Base-by-base conservation (phyloP, 1,140 invertebrate genomes). In the Hylaeus volcanicus region DNA sequence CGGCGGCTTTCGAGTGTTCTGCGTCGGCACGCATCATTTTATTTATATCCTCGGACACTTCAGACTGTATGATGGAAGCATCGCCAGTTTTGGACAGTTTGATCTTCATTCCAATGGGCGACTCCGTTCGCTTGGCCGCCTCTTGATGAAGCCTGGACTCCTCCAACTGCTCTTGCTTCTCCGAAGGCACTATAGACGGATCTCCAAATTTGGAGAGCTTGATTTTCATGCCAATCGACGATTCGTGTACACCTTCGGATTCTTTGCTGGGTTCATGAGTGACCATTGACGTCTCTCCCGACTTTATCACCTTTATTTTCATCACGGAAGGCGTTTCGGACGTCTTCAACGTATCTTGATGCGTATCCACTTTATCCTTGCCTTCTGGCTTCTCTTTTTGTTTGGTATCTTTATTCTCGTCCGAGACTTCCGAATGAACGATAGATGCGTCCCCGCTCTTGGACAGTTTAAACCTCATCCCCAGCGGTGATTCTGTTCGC, bases 51-150 rank as follows among this genome's bases (percentile, higher is more conserved):
- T 91, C 89, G 4, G 37, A 12, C 48, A 61, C 5, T 39, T 91
- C 90, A 51, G 14, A 72, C 12, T 84, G 79, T 73, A 92, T 85
- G 53, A 93, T 92, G 39, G 92, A 90, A 15, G 91, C 90, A 65
- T 92, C 92, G 1, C 91, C 90, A 11, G 84, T 91, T 73, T 92
- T 93, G 0, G 89, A 89, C 6, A 92, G 66, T 73, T 93, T 93
- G 9, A 92, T 89, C 68, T 92, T 93, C 90, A 92, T 91, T n/a
- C 91, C 91, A 53, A 92, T 82, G 8, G 92, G 89, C 14, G 92
- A 92, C 73, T 93, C 92, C 63, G 81, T 88, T 66, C 86, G 82
- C 15, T 86, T 86, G 0, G 86, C 65, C 9, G 14, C 39, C 56
- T 92, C 90, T 15, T 41, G 53, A 55, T 83, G 71, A 61, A 88